A percentile compares a stretch with the other conserved stretches of the same genome.
Conservation (phyloP, 1,140 invertebrate species). For the Holotrichia oblita region DNA sequence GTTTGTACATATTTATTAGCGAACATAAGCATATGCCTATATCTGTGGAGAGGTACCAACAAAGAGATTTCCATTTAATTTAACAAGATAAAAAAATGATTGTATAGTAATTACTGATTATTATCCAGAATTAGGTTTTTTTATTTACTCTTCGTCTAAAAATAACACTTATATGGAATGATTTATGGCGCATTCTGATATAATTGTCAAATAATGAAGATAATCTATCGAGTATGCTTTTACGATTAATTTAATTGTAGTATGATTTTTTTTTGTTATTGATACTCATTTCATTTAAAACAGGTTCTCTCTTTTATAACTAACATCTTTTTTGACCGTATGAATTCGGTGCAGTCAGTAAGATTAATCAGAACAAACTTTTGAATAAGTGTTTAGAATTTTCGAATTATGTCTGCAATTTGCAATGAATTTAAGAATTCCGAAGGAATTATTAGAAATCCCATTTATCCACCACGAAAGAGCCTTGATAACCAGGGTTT, state of each 20-base stretch:
- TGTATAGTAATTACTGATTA: neutral
- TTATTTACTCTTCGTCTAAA: neutral
- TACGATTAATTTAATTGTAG: too few species aligned
- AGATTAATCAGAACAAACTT: too few species aligned
- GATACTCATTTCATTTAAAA: too few species aligned
- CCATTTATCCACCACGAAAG: too few species aligned
- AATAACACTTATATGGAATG: constrained; percentile 10
- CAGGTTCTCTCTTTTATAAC: neutral
- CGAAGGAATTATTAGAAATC: too few species aligned
- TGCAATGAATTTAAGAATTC: too few species aligned
- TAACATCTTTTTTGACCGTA: neutral
- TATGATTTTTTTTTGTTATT: too few species aligned
- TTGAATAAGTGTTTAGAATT: too few species aligned
- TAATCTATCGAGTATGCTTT: neutral
- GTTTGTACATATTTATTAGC: constrained; percentile 18
- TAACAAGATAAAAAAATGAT: neutral
- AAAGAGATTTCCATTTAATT: neutral
- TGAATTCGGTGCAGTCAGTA: too few species aligned
- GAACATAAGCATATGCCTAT: neutral
- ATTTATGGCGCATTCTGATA: neutral
- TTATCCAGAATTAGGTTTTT: neutral
- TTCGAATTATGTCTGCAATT: too few species aligned
- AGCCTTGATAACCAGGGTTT: too few species aligned
- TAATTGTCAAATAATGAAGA: neutral
- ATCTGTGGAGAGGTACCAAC: neutral